Evolutionary conservation across 2,888 invertebrate species (phyloP).

Genomic region (Phymatocera aterrima): DNA sequence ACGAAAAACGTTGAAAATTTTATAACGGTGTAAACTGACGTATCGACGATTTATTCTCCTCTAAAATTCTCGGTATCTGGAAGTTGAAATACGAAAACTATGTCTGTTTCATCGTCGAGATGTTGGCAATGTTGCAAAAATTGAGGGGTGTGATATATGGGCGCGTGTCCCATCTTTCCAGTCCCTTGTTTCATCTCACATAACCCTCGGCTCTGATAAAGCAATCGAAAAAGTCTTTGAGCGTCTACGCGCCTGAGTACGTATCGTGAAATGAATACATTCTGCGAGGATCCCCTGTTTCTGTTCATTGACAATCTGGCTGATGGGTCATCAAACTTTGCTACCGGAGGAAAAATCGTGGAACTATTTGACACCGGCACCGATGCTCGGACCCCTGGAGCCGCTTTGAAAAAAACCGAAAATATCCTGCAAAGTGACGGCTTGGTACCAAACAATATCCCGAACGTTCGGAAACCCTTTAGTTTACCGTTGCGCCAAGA

Average conservation of each 20-base stretch:
- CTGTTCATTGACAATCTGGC: constrained; percentile 54
- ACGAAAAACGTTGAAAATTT: no score
- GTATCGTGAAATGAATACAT: constrained; percentile 53
- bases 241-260: background rate
- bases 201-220: background rate
- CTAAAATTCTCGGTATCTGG: constrained; percentile 13
- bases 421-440: background rate
- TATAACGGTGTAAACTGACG: background rate
- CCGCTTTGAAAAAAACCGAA: background rate
- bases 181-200: constrained; percentile 19
- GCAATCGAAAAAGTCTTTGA: background rate
- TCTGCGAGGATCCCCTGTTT: constrained; percentile 54
- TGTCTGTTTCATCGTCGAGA: background rate
- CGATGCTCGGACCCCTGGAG: constrained; percentile 38
- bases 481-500: background rate
- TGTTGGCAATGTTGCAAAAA: constrained; percentile 3
- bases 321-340: constrained; percentile 43
- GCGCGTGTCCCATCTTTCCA: background rate
- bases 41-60: background rate
- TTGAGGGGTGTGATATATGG: background rate
- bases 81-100: background rate
- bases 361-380: constrained; percentile 44
- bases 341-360: constrained; percentile 39
- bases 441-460: background rate
- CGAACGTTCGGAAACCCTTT: constrained; percentile 10